These are phyloP conservation scores for Diarsia rubi DNA, from an alignment of 2,888 invertebrate genomes.

Conservation along the genomic window DNA sequence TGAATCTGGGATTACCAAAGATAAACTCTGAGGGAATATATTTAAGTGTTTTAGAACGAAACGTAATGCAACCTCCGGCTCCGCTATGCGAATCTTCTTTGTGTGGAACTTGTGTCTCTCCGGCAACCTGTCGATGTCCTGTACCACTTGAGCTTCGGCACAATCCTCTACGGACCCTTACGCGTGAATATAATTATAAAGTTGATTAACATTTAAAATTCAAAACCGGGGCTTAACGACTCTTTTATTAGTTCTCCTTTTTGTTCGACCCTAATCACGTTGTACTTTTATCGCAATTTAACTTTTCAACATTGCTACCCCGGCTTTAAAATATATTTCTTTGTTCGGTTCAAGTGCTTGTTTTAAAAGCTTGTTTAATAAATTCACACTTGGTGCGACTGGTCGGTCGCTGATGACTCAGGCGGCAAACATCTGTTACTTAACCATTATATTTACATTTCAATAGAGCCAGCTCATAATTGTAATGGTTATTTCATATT, in stretches of 20 bases:
- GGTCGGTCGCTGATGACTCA: conserved; percentile 63
- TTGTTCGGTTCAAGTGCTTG: conserved; percentile 41
- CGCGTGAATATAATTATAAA: conserved; percentile 55
- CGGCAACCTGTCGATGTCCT: conserved; percentile 66
- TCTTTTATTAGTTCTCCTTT: conserved; percentile 44
- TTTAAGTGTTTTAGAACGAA: conserved; percentile 17
- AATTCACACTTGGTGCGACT: conserved; percentile 50
- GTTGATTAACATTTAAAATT: conserved; percentile 51
- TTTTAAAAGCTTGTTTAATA: conserved; percentile 50
- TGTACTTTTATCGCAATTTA: conserved; percentile 46
- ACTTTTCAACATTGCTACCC: conserved; percentile 25
- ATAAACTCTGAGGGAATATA: conserved; percentile 20
- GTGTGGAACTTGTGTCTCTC: conserved; percentile 70
- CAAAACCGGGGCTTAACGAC: conserved; percentile 51
- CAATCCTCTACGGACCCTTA: conserved; percentile 57
- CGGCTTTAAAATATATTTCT: conserved; percentile 34
- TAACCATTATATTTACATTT: conserved; percentile 69
- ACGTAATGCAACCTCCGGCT: conserved; percentile 70
- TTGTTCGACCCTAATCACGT: conserved; percentile 52
- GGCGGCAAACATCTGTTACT: conserved; percentile 62
- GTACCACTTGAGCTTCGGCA: conserved; percentile 40
- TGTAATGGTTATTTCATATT: conserved; percentile 64
- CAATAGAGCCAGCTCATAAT: conserved; percentile 61
- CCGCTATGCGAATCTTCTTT: conserved; percentile 74
- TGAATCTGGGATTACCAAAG: conserved; percentile 13